phyloP scores from a whole-genome alignment of 2,888 invertebrate species.

The Leucozona laternaria region DNA sequence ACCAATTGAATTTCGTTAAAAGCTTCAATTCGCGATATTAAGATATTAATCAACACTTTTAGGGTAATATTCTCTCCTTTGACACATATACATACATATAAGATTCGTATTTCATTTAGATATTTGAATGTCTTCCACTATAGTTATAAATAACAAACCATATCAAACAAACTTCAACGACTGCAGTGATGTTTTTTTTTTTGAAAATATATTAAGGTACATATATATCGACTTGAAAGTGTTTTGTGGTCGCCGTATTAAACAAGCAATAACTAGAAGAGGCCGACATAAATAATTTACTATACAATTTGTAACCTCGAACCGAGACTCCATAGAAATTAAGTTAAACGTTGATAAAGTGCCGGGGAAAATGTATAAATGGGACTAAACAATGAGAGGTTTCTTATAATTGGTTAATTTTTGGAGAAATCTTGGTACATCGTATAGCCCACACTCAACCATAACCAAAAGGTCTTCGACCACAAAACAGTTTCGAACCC shows the following conservation, averaged over 20 bases:
- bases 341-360: constrained; percentile 64
- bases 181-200: constrained; percentile 24
- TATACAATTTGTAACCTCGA: constrained; percentile 5
- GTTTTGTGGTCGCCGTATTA: constrained; percentile 55
- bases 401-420: constrained; percentile 47
- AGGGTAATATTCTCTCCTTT: constrained; percentile 51
- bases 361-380: constrained; percentile 8
- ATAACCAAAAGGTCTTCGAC: not conserved
- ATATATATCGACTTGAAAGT: constrained; percentile 24
- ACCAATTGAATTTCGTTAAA: constrained; percentile 62
- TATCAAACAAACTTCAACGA: not conserved
- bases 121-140: not conserved
- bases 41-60: constrained; percentile 67
- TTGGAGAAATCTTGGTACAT: constrained; percentile 3
- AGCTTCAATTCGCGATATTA: constrained; percentile 67
- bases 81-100: no score
- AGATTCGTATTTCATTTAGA: no score
- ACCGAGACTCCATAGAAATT: constrained; percentile 35
- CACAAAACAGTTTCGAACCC: constrained; percentile 49
- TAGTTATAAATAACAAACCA: not conserved
- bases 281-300: constrained; percentile 44
- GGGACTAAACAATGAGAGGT: constrained; percentile 3
- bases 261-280: constrained; percentile 27
- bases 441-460: not conserved
- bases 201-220: constrained; percentile 17